These are phyloP conservation scores for Bombus balteatus DNA, from an alignment of 1,140 invertebrate species.

Conservation along the genomic window DNA sequence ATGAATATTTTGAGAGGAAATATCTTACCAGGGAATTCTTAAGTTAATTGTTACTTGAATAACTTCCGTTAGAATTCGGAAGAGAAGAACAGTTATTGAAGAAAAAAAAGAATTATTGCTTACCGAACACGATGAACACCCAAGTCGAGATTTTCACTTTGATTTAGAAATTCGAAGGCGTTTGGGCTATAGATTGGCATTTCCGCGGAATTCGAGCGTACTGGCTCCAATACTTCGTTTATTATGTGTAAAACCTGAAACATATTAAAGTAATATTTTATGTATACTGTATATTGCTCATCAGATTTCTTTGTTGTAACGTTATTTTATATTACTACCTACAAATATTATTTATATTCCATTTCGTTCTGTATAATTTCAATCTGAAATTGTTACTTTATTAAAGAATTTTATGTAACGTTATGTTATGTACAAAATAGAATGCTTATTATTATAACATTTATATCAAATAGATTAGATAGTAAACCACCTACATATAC, in stretches of 20 bases:
- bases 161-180: constrained; percentile 89
- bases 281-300: background rate
- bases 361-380: background rate
- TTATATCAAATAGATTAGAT: too few species aligned
- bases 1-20: background rate
- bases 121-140: constrained; percentile 86
- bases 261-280: constrained; percentile 15
- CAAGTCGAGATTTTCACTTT: constrained; percentile 89
- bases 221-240: constrained; percentile 90
- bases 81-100: background rate
- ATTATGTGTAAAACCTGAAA: constrained; percentile 91
- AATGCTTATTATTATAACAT: too few species aligned
- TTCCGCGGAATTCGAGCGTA: constrained; percentile 84
- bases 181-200: constrained; percentile 89
- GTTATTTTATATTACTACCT: background rate
- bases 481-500: too few species aligned
- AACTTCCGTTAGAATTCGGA: background rate
- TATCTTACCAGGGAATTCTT: background rate
- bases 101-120: constrained; percentile 49
- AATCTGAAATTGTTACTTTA: background rate
- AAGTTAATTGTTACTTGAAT: background rate
- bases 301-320: background rate
- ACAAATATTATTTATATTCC: background rate
- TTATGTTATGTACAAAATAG: too few species aligned
- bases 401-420: too few species aligned